Evolutionary conservation across 2,797 vertebrate genomes (phyloP).

Genomic region (Myotis planiceps): DNA sequence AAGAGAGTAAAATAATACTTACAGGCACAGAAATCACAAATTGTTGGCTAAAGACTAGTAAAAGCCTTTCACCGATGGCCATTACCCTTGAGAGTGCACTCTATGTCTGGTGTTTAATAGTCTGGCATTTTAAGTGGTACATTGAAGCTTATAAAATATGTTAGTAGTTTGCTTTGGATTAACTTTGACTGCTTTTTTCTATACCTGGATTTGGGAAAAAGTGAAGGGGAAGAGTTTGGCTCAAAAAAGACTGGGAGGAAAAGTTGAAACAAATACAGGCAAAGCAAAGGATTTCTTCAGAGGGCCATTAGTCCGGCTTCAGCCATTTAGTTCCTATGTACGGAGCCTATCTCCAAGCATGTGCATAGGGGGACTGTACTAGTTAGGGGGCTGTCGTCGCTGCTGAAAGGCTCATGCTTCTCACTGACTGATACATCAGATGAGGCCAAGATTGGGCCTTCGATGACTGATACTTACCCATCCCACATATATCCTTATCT

Average conservation of each 20-base stretch:
- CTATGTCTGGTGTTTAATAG: background rate
- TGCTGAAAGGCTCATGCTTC: background rate
- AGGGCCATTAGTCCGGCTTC: background rate
- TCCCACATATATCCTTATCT: background rate
- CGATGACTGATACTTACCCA: background rate
- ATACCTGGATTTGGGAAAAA: background rate
- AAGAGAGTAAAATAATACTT: slow-evolving; percentile 18
- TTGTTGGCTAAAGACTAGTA: background rate
- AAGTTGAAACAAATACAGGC: slow-evolving; percentile 11
- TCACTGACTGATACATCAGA: background rate
- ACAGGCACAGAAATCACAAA: background rate
- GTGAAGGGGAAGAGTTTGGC: background rate
- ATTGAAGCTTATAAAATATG: slow-evolving; percentile 45
- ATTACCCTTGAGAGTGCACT: background rate
- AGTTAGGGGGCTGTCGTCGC: background rate
- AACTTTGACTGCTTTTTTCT: slow-evolving; percentile 14
- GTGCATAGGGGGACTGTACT: background rate
- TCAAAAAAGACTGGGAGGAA: background rate
- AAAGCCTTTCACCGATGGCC: background rate
- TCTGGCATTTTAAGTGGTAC: slow-evolving; percentile 36
- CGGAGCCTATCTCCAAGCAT: background rate
- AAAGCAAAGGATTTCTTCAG: slow-evolving; percentile 14
- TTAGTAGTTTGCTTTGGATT: slow-evolving; percentile 41
- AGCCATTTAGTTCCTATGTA: background rate
- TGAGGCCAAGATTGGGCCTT: background rate